A percentile compares a stretch with the other conserved stretches of the same genome.
Conservation (phyloP, 2,113 vertebrate species). For the Atherinomorus stipes region DNA sequence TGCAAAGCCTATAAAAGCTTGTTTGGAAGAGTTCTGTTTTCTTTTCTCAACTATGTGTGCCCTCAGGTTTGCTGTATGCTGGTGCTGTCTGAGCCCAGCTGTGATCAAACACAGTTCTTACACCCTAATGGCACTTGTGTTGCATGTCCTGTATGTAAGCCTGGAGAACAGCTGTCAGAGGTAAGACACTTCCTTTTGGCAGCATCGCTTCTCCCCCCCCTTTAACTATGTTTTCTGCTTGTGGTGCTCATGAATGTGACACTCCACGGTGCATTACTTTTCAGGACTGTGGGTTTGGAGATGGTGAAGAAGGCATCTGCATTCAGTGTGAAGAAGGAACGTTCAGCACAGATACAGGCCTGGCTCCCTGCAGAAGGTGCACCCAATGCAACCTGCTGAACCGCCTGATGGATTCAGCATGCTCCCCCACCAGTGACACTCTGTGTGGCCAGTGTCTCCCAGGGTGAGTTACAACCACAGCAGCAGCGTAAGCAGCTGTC, state of each 20-base stretch:
- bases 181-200: slow-evolving; percentile 24
- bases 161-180: slow-evolving; percentile 72
- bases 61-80: slow-evolving; percentile 46
- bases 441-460: slow-evolving; percentile 62
- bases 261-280: background rate
- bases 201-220: background rate
- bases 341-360: slow-evolving; percentile 57
- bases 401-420: slow-evolving; percentile 46
- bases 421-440: slow-evolving; percentile 40
- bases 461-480: slow-evolving; percentile 21
- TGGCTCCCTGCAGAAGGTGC: slow-evolving; percentile 71
- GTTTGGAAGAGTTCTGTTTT: background rate
- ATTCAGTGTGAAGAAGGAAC: slow-evolving; percentile 48
- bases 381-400: slow-evolving; percentile 68
- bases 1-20: background rate
- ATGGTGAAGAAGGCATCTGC: slow-evolving; percentile 62
- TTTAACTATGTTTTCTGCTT: background rate
- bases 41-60: background rate
- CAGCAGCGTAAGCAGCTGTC: background rate
- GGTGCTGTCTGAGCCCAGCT: slow-evolving; percentile 50
- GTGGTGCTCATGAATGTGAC: background rate
- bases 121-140: slow-evolving; percentile 63
- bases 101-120: slow-evolving; percentile 69
- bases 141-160: slow-evolving; percentile 58
- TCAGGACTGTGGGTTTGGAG: slow-evolving; percentile 76